Evolutionary conservation across 1,140 invertebrate genomes (phyloP), one percentile per base, ranked within the genome.

Genomic region (Olivierus martensii): DNA sequence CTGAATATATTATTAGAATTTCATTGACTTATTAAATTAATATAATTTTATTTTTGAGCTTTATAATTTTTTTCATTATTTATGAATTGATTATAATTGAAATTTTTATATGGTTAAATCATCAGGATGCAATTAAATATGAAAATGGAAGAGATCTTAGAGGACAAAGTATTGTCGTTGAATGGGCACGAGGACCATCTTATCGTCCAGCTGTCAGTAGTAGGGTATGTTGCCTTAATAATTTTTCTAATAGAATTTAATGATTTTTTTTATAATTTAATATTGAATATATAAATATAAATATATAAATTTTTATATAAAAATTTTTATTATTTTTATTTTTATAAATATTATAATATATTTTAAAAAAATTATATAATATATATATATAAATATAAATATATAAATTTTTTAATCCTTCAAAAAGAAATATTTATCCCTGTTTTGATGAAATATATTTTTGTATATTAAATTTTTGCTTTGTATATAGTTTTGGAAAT

Each of bases 91-190:
- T 6, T 28, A 6, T 28, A 28, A 28, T 28, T 28, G 4, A 4
- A 2, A 28, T 28, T 28, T 6, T 14, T 3, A 38, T 19, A 35
- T 12, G 4, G 7, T n/a, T 38, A 37, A n/a, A 51, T 61, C 46
- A 48, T 34, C 53, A 73, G 71, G 72, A 73, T 62, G 70, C 69
- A 42, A 61, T 73, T 12, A 69, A 66, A 50, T 70, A 69, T 63
- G 72, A 73, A 60, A 72, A 73, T 67, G 72, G 72, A 2, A 59
- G 71, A 49, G 69, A 71, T 46, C 53, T 73, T 1, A 61, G 64
- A 52, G 70, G 70, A 1, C 68, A 68, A 22, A 68, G 64, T 38
- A 72, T 73, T 36, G 69, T 72, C 42, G 70, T 73, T 3, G 71
- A 73, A 60, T 73, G 69, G 68, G 70, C 71, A 2, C 70, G 59